Base-by-base conservation (phyloP, 2,113 vertebrate genomes). In the Notechis scutatus region DNA sequence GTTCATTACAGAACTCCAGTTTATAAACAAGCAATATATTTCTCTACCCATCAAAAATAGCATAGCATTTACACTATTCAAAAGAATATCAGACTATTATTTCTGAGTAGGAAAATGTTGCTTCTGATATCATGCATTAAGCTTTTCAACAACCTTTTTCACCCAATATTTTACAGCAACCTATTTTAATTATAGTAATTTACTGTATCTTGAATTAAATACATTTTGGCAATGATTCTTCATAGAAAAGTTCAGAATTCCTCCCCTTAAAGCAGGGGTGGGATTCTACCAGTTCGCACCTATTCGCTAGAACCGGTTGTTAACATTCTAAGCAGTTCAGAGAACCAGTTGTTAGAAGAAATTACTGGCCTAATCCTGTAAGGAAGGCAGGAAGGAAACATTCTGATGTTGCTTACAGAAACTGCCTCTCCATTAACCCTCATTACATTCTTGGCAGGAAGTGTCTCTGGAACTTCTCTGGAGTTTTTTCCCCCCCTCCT, bases 121-220 rank as follows among this genome's bases (percentile, higher is more conserved):
- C 95, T 93, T 92, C 92, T 90, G 94, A 95, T 94, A 95, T 69
- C 50, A 91, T n/a, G 85, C 57, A 93, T 90, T 92, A 92, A 3
- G 92, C 94, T 96, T 97, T 97, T 96, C 92, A 97, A 95, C 93
- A 96, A 34, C 52, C 91, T 94, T 97, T 97, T 94, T 97, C 6
- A 98, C 97, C 97, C 90, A 94, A 39, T 96, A 97, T 96, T 98
- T 95, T 96, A 95, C 96, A 98, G 96, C 96, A 92, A 87, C 94
- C 96, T 97, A 97, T 98, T 97, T 97, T 97, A 97, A 97, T 96
- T 96, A 95, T 97, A 96, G 96, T 97, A 97, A 97, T 98, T 97
- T 97, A 59, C 6, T 59, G 23, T 59, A 97, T 97, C 97, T 95
- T 96, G 95, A 96, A 97, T 97, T 97, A 97, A 97, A 97, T 93